Percentiles rank a stretch among this genome's conserved stretches.
Evolutionary conservation across 2,888 invertebrate species (phyloP).

Genomic region (Cryptocephalus primarius): DNA sequence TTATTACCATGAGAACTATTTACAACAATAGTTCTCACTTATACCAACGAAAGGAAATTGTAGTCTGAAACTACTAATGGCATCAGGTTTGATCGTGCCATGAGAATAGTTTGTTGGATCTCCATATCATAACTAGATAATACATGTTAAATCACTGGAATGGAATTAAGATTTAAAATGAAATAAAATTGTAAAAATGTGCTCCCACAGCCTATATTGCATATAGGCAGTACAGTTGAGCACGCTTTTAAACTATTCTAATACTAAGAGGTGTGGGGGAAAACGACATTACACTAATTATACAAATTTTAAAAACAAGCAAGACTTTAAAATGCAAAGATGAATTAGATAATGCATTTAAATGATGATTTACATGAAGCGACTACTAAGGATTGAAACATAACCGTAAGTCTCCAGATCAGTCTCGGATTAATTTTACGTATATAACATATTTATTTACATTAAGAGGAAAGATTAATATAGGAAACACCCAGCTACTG

Average conservation of each 20-base stretch:
- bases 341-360: background rate
- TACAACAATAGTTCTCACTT: conserved; percentile 27
- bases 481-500: no score
- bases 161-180: conserved; percentile 12
- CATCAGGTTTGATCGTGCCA: background rate
- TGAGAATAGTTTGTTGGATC: background rate
- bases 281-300: no score
- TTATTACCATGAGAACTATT: conserved; percentile 26
- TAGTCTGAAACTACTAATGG: conserved; percentile 12
- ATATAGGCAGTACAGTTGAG: no score
- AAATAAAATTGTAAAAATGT: conserved; percentile 4
- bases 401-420: no score
- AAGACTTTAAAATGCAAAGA: background rate
- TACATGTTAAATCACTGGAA: conserved; percentile 17
- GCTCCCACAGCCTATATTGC: background rate
- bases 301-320: background rate
- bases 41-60: background rate
- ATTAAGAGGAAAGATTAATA: background rate
- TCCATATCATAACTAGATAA: background rate
- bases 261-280: conserved; percentile 10
- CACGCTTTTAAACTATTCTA: conserved; percentile 4
- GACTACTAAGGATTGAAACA: no score
- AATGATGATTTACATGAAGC: no score
- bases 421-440: no score
- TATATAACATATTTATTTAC: background rate